These are phyloP conservation scores for Harpegnathos saltator DNA, from an alignment of 1,140 invertebrate genomes.

Conservation along the genomic window DNA sequence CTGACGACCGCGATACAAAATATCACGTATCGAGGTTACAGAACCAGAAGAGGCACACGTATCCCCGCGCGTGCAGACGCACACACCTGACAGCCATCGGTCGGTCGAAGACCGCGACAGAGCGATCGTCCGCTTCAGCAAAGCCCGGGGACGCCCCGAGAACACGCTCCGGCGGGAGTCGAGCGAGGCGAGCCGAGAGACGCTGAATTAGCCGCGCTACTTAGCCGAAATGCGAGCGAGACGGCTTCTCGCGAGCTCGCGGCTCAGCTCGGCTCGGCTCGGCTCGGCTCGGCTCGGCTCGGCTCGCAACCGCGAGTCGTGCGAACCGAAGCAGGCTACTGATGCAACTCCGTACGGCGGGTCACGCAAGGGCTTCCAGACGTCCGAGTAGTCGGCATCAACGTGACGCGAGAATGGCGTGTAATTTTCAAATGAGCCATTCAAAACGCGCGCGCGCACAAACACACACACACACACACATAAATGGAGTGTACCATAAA, in stretches of 20 bases:
- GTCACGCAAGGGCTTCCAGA: slow-evolving; percentile 69
- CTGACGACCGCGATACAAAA: too few species aligned
- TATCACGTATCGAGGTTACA: too few species aligned
- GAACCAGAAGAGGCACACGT: too few species aligned
- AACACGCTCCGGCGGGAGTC: too few species aligned
- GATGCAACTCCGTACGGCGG: slow-evolving; percentile 68
- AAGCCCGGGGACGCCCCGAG: too few species aligned
- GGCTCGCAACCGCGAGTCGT: slow-evolving; percentile 17
- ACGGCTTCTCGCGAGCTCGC: slow-evolving; percentile 36
- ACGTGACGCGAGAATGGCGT: slow-evolving; percentile 69
- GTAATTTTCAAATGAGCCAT: slow-evolving; percentile 74
- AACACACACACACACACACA: too few species aligned
- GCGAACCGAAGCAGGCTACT: slow-evolving; percentile 67
- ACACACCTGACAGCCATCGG: background rate
- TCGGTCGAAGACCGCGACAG: slow-evolving; percentile 10
- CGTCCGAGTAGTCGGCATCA: slow-evolving; percentile 55
- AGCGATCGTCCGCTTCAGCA: too few species aligned
- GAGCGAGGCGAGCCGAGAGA: background rate
- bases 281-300: slow-evolving; percentile 1
- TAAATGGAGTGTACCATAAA: slow-evolving; percentile 46
- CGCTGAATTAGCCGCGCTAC: slow-evolving; percentile 66
- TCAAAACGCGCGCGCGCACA: too few species aligned
- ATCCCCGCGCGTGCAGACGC: background rate
- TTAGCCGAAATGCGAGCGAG: slow-evolving; percentile 19
- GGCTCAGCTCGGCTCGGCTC: background rate